Conservation (phyloP, 2,797 vertebrate species). For the Sebastes reedi region DNA sequence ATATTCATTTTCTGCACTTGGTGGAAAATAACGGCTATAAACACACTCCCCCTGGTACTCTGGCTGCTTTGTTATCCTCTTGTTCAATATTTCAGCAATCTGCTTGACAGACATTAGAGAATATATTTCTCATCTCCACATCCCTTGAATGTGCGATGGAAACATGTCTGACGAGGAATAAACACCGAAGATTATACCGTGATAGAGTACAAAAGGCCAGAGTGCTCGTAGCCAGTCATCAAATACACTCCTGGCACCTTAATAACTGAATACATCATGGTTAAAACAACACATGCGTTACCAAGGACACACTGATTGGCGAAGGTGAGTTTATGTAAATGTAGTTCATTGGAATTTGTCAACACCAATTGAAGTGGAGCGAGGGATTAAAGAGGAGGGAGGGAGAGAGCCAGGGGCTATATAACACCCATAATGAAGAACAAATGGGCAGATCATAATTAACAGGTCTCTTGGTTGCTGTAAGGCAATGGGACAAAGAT, state of each 20-base stretch:
- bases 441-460: conserved; percentile 52
- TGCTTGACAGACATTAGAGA: conserved; percentile 39
- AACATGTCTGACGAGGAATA: conserved; percentile 35
- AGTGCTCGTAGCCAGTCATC: conserved; percentile 45
- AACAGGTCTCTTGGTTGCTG: conserved; percentile 22
- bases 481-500: conserved; percentile 15
- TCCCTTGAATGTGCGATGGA: conserved; percentile 24
- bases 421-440: conserved; percentile 46
- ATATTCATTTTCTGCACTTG: conserved; percentile 60
- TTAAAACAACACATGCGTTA: conserved; percentile 62
- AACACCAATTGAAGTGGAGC: conserved; percentile 45
- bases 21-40: conserved; percentile 44
- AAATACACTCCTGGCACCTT: conserved; percentile 51
- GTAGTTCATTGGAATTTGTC: conserved; percentile 61
- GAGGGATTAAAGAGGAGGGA: not conserved
- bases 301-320: conserved; percentile 71
- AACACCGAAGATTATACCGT: conserved; percentile 43
- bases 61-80: conserved; percentile 40
- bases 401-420: conserved; percentile 21
- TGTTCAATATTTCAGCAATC: conserved; percentile 51
- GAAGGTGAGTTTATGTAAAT: conserved; percentile 74
- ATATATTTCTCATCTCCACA: conserved; percentile 7
- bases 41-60: conserved; percentile 36
- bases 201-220: conserved; percentile 48
- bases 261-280: conserved; percentile 51